Percentiles rank a stretch among this genome's conserved stretches.
These are phyloP conservation scores for Pycnonotus jocosus DNA, from an alignment of 2,113 vertebrate genomes.

Conservation along the genomic window DNA sequence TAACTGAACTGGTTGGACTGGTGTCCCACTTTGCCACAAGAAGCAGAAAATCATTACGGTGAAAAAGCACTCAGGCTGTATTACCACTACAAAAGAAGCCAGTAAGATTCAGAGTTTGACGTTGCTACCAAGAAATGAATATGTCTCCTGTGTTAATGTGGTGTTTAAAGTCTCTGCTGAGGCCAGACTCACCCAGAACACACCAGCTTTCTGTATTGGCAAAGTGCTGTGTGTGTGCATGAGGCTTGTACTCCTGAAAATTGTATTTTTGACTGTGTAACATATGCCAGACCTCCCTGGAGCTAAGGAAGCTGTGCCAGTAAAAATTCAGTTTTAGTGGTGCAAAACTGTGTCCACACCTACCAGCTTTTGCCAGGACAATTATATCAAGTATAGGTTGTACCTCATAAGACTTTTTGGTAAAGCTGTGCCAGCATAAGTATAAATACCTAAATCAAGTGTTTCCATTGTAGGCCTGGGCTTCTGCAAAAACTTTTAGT, in stretches of 20 bases:
- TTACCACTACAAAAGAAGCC: neutral
- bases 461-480: neutral
- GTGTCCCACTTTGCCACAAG: neutral
- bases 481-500: neutral
- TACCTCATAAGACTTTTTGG: neutral
- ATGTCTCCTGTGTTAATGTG: neutral
- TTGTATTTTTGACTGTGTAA: neutral
- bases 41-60: neutral
- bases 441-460: neutral
- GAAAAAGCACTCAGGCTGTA: neutral
- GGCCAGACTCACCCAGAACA: neutral
- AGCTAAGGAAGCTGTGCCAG: slow-evolving; percentile 31
- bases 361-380: slow-evolving; percentile 27
- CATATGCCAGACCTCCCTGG: slow-evolving; percentile 48
- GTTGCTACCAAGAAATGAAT: neutral
- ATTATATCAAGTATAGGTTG: neutral
- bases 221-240: neutral
- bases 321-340: slow-evolving; percentile 20
- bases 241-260: neutral
- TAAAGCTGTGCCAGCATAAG: neutral
- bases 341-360: neutral
- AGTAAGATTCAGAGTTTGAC: neutral
- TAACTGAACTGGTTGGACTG: neutral
- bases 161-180: neutral
- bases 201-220: neutral